Evolutionary conservation across 2,888 invertebrate species (phyloP).

Genomic region (Agrochola macilenta): DNA sequence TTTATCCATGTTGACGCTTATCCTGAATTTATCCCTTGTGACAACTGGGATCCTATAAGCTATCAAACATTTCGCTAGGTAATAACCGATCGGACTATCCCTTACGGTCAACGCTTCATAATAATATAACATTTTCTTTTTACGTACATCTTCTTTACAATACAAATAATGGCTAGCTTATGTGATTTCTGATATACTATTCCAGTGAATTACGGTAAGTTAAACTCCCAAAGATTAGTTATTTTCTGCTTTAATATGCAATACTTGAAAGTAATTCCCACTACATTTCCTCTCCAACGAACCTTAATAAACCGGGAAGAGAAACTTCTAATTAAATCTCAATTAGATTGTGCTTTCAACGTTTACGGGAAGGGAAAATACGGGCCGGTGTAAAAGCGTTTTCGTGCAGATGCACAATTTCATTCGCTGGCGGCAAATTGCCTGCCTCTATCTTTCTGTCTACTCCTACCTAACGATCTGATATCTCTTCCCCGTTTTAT

Average conservation of each 20-base stretch:
- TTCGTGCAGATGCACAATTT: slow-evolving; percentile 66
- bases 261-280: slow-evolving; percentile 1
- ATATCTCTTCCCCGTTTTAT: slow-evolving; percentile 61
- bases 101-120: slow-evolving; percentile 22
- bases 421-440: slow-evolving; percentile 63
- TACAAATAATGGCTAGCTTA: neutral
- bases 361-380: slow-evolving; percentile 50
- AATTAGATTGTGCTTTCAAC: slow-evolving; percentile 48
- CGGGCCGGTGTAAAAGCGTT: slow-evolving; percentile 55
- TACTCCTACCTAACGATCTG: slow-evolving; percentile 56
- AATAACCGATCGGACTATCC: neutral
- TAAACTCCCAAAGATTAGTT: neutral
- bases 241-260: neutral
- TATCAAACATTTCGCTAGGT: slow-evolving; percentile 29
- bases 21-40: slow-evolving; percentile 24
- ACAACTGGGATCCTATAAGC: slow-evolving; percentile 34
- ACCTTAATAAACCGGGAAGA: slow-evolving; percentile 22
- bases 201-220: neutral
- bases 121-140: slow-evolving; percentile 13
- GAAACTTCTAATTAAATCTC: slow-evolving; percentile 53
- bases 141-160: neutral
- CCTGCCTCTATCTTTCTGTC: slow-evolving; percentile 52
- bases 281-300: slow-evolving; percentile 15
- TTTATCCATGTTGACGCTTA: slow-evolving; percentile 20
- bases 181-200: neutral